Conservation (phyloP, 1,140 invertebrate species). For the Sycophaga agraensis region DNA sequence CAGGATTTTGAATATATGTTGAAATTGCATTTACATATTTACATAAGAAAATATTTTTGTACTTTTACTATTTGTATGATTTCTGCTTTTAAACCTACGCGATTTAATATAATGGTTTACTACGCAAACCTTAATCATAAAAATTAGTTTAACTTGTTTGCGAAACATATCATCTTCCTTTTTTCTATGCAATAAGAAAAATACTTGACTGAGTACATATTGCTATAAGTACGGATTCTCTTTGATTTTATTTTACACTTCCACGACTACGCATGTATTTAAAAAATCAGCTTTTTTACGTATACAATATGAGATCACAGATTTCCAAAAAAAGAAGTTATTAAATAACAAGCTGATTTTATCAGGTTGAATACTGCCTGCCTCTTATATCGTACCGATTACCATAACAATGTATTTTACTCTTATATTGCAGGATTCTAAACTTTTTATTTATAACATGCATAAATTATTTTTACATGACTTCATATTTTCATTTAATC, state of each 20-base stretch:
- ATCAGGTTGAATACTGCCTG: constrained; percentile 1
- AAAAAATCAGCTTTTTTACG: constrained; percentile 1
- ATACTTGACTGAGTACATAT: background rate
- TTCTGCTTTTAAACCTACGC: no score
- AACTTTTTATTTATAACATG: constrained; percentile 16
- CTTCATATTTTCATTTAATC: background rate
- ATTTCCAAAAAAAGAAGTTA: constrained; percentile 11
- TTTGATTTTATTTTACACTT: constrained; percentile 9
- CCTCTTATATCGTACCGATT: constrained; percentile 12
- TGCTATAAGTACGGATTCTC: background rate
- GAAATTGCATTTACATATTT: no score
- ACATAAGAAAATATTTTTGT: no score
- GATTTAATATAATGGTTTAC: no score
- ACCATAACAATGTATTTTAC: background rate
- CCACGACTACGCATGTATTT: background rate
- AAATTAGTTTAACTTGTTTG: no score
- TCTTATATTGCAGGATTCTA: constrained; percentile 1
- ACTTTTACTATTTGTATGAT: no score
- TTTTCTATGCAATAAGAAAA: background rate
- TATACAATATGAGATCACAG: constrained; percentile 9
- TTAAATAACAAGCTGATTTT: constrained; percentile 4
- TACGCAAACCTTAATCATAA: no score
- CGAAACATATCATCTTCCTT: background rate
- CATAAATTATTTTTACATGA: constrained; percentile 8
- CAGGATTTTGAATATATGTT: no score